A percentile compares a stretch with the other conserved stretches of the same genome.
Evolutionary conservation across 2,888 invertebrate genomes (phyloP).

Genomic region (Cerceris rybyensis): DNA sequence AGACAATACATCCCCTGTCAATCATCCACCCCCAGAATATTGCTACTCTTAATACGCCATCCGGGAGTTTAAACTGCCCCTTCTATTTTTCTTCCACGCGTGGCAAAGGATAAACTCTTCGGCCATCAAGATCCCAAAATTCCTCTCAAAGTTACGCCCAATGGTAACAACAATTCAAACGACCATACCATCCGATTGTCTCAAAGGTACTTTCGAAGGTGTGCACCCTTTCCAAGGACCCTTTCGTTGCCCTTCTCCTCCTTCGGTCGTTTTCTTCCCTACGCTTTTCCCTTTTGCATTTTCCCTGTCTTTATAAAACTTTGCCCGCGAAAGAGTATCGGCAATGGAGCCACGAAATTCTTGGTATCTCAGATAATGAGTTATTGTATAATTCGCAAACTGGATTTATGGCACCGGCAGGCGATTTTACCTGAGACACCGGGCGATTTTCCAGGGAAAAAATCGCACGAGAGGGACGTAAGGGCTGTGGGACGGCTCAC

Average conservation of each 20-base stretch:
- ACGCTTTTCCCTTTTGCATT: neutral
- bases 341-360: constrained; percentile 4
- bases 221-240: neutral
- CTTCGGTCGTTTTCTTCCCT: neutral
- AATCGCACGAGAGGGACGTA: neutral
- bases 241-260: constrained; percentile 3
- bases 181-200: constrained; percentile 27
- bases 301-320: constrained; percentile 10
- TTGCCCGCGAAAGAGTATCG: constrained; percentile 1
- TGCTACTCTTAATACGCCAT: no score
- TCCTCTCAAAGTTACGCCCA: constrained; percentile 4
- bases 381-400: constrained; percentile 36
- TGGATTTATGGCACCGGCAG: constrained; percentile 37
- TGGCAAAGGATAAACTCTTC: no score
- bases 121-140: neutral
- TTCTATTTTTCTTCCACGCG: no score
- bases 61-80: no score
- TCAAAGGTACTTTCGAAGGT: constrained; percentile 16
- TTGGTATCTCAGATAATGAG: constrained; percentile 37
- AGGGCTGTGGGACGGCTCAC: neutral
- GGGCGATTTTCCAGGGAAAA: constrained; percentile 31
- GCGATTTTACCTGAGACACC: constrained; percentile 17
- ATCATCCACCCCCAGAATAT: no score
- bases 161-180: constrained; percentile 25
- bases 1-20: no score